Conservation (phyloP, 1,140 invertebrate species). For the Drosophila suzukii region DNA sequence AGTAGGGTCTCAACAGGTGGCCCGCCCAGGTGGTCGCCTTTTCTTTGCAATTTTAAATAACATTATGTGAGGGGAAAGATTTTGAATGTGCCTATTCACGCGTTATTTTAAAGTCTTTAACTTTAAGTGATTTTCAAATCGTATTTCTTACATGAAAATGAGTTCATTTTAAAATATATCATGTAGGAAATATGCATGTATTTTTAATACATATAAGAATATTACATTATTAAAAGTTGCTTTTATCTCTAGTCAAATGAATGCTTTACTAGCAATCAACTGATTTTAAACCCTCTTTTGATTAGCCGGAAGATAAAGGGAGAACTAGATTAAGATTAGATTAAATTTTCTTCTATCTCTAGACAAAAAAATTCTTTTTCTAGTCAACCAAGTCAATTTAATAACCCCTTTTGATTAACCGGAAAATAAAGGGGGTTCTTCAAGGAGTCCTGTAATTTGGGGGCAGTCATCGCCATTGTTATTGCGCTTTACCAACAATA, state of each 20-base stretch:
- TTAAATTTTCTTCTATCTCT: background rate
- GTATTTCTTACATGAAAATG: too few species aligned
- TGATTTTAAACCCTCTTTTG: background rate
- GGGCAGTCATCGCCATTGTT: background rate
- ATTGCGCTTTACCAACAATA: background rate
- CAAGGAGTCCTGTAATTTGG: background rate
- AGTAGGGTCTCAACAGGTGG: slow-evolving; percentile 13
- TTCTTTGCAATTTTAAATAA: background rate
- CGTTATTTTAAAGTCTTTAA: too few species aligned
- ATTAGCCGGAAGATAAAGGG: slow-evolving; percentile 12
- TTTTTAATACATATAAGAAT: too few species aligned
- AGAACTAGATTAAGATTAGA: too few species aligned
- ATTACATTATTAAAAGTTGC: background rate
- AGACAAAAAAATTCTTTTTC: background rate
- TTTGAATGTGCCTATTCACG: too few species aligned
- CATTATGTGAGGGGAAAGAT: background rate
- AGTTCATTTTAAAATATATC: too few species aligned
- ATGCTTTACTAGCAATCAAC: background rate
- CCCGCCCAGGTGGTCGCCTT: background rate
- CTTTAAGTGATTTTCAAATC: too few species aligned
- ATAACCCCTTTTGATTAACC: slow-evolving; percentile 4
- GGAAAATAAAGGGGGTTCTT: background rate
- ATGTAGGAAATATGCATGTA: too few species aligned
- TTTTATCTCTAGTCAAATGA: background rate
- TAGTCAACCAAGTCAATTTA: too few species aligned